phyloP scores from a whole-genome alignment of 2,797 vertebrate species.

The Calcarius lapponicus region DNA sequence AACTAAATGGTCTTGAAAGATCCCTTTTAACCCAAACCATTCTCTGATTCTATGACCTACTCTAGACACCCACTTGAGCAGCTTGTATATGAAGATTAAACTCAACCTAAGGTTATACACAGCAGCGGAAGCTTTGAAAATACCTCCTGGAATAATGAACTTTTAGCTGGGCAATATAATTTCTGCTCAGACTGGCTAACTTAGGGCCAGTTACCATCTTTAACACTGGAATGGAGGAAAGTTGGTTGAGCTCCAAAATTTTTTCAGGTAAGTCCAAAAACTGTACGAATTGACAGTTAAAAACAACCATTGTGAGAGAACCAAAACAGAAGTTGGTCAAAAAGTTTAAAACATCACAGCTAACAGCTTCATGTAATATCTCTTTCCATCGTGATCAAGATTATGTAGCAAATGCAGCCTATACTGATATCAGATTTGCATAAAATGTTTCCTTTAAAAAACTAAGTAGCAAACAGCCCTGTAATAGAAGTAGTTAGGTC shows the following conservation, averaged over 20 bases:
- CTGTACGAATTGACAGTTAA: not conserved
- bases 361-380: not conserved
- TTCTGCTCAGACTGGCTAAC: not conserved
- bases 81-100: not conserved
- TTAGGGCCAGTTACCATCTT: not conserved
- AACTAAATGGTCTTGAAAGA: not conserved
- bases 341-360: not conserved
- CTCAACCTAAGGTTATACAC: not conserved
- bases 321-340: not conserved
- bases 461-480: not conserved
- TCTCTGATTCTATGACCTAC: not conserved
- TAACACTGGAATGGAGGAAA: not conserved
- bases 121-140: not conserved
- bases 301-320: not conserved
- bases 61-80: not conserved
- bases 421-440: not conserved
- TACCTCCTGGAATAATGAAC: not conserved
- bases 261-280: not conserved
- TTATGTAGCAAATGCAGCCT: not conserved
- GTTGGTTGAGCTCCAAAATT: not conserved
- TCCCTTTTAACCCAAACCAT: not conserved
- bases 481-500: not conserved
- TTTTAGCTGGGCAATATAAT: not conserved
- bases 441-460: not conserved
- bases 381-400: not conserved